Base-by-base conservation (phyloP, 2,888 invertebrate species). In the Litoditis marina region DNA sequence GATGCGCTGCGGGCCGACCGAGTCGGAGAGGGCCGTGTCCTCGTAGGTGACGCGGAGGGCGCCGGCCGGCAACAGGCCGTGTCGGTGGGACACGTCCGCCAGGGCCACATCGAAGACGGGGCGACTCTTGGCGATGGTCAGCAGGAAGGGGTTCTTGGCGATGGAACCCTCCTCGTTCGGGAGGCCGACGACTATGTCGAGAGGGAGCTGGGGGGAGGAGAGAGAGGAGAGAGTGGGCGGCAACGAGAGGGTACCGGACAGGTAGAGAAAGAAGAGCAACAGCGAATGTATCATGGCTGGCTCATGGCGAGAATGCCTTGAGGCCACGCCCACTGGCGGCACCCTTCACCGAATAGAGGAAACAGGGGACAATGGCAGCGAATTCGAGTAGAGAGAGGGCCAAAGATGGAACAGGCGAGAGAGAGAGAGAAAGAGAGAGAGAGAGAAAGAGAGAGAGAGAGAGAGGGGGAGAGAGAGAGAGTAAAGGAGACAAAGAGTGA, bases 51-150 rank as follows among this genome's bases (percentile, higher is more conserved):
- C 66, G 22, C 63, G 31, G 25, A 79, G 63, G 0, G 71, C 66
- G 1, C 69, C 66, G 19, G 28, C 13, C 1, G 71, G 73, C 1
- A 78, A 68, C 0, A 80, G 66, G 6, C 58, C 52, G 31, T 66
- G 59, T 50, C 66, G 68, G 11, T 60, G 47, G 44, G 69, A 68
- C 44, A 82, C 74, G 60, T 82, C 81, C 52, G 77, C 77, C 19
- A 77, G 62, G 25, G 81, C 81, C 5, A 79, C 78, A 65, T 81
- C 81, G 63, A 81, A 79, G 7, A 81, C 79, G 1, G 81, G 81
- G 55, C 68, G 68, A 4, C 73, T 63, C 57, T 80, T 79, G 46
- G 63, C 67, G 30, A 82, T 67, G 11, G 79, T 79, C 27, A 81
- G 66, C 8, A 61, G 55, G 57, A 73, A 81, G 0, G 81, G 81